phyloP scores from a whole-genome alignment of 1,140 invertebrate genomes.

The Fopius arisanus region DNA sequence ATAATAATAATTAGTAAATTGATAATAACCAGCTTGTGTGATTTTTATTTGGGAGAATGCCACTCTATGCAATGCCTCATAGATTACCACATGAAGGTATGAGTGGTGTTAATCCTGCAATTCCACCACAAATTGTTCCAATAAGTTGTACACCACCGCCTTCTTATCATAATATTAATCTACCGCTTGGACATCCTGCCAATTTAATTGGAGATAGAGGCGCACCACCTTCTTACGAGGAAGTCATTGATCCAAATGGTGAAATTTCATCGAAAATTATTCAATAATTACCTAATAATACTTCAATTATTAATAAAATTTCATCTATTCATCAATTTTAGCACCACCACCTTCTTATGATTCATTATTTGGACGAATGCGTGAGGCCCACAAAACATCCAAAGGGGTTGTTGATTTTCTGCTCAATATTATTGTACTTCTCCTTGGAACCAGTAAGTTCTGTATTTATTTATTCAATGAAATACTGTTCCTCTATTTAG shows the following conservation, averaged over 20 bases:
- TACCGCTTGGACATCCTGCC: conserved; percentile 45
- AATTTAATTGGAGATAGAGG: conserved; percentile 47
- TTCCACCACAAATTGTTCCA: not conserved
- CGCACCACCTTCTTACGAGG: conserved; percentile 68
- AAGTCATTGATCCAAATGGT: conserved; percentile 70
- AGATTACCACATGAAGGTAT: not conserved
- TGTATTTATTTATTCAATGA: not conserved
- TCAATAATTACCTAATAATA: too few relatives aligned
- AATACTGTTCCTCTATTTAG: not conserved
- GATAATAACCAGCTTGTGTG: too few relatives aligned
- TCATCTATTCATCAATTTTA: conserved; percentile 46
- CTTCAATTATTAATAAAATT: not conserved
- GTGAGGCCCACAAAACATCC: conserved; percentile 69
- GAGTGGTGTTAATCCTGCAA: not conserved
- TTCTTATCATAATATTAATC: conserved; percentile 52
- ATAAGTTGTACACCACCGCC: conserved; percentile 50
- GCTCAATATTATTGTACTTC: conserved; percentile 69
- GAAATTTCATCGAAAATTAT: too few relatives aligned
- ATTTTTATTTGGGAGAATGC: not conserved
- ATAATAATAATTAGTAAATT: too few relatives aligned
- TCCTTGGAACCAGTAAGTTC: conserved; percentile 71
- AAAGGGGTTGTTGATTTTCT: conserved; percentile 71
- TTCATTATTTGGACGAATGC: conserved; percentile 73
- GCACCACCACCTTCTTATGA: conserved; percentile 75
- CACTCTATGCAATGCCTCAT: not conserved